phyloP scores from a whole-genome alignment of 2,888 invertebrate species.

The Oscheius onirici region DNA sequence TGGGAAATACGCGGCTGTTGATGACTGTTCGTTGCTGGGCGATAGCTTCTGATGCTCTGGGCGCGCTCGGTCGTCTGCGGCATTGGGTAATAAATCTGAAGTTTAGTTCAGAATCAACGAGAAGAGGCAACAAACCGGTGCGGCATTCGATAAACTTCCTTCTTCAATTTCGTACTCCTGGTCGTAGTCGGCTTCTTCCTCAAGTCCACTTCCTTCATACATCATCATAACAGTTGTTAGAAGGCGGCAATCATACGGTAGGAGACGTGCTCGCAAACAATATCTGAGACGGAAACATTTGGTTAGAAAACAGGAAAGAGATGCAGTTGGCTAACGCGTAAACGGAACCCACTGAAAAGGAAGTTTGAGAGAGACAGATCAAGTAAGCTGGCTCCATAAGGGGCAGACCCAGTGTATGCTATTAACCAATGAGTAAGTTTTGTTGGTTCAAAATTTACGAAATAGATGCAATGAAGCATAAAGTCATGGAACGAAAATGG shows the following conservation, averaged over 20 bases:
- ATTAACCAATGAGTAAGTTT: no score
- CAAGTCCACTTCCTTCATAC: slow-evolving; percentile 11
- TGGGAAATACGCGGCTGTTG: not conserved
- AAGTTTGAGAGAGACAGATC: not conserved
- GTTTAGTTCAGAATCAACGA: not conserved
- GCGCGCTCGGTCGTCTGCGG: not conserved
- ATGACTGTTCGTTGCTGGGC: not conserved
- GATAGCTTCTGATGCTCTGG: not conserved
- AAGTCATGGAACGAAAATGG: no score
- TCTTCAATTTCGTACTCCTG: slow-evolving; percentile 1
- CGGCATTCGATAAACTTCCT: not conserved
- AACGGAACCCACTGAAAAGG: not conserved
- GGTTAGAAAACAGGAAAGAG: not conserved
- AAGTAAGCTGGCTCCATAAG: no score
- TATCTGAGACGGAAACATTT: not conserved
- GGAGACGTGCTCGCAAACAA: not conserved
- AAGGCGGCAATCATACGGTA: not conserved
- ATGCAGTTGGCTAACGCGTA: not conserved
- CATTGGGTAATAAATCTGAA: slow-evolving; percentile 8
- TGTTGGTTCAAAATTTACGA: no score
- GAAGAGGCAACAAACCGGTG: not conserved
- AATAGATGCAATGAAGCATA: no score
- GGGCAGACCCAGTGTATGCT: no score
- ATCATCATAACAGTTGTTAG: not conserved
- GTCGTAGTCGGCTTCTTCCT: slow-evolving; percentile 7